Evolutionary conservation across 2,888 invertebrate genomes (phyloP), one percentile per base, ranked within the genome.

Genomic region (Hypena proboscidalis): DNA sequence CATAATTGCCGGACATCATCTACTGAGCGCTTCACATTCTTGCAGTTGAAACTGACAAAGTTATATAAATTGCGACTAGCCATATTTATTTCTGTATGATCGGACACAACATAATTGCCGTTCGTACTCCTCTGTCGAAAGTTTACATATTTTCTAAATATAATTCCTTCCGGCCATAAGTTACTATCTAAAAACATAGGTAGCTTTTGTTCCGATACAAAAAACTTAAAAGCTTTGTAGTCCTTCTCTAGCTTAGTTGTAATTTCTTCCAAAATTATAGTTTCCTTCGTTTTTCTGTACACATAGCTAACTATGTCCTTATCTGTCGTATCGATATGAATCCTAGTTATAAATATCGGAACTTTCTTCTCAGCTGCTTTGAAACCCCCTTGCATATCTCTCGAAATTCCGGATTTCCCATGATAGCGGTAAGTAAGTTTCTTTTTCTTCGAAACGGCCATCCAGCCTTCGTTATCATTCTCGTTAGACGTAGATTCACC

Each of bases 21-120:
- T 8, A 31, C 30, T 14, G 38, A 39, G n/a, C 39, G 25, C 25
- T 39, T 39, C 26, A 39, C 31, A 32, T 39, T 39, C 11, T 39
- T 39, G 10, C 32, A 37, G 13, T 32, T 39, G 13, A 32, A 39
- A 11, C 17, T 32, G 7, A 20, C 22, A 14, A 40, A 26, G 10
- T 9, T 21, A 9, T 8, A 33, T 8, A 21, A n/a, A n/a, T 22
- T 1, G 4, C n/a, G 7, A 22, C 17, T 8, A 1, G 7, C 11
- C 15, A 15, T 22, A 14, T 19, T 34, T 35, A n/a, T 2, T 13
- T 22, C 13, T 21, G n/a, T n/a, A 6, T 37, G 20, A 15, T 25
- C 25, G 6, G 17, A 6, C 25, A 19, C 6, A 7, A 17, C 25
- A 4, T 21, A 5, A 1, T 30, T 30, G 6, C 6, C 22, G n/a